phyloP scores from a whole-genome alignment of 1,140 invertebrate genomes.

The Pseudomyrmex pallidus region DNA sequence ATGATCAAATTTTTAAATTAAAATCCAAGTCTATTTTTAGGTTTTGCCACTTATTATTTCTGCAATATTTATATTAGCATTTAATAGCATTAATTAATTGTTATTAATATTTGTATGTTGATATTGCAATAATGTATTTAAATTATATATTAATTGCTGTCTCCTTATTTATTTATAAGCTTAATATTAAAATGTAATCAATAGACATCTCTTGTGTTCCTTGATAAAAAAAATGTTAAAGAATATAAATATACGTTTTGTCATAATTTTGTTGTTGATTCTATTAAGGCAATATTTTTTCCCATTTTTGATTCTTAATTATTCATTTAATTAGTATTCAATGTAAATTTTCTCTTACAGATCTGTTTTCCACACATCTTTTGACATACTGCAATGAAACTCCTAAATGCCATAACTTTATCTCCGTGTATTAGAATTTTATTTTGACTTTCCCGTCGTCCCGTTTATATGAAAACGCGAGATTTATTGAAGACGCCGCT shows the following conservation, averaged over 20 bases:
- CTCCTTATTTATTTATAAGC: constrained; percentile 23
- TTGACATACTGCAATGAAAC: neutral
- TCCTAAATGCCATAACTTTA: neutral
- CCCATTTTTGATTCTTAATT: too few relatives aligned
- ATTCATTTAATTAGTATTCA: neutral
- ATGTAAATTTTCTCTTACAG: neutral
- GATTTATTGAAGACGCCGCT: constrained; percentile 46
- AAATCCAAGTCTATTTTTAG: constrained; percentile 9
- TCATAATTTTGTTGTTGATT: constrained; percentile 41
- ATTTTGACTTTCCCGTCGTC: neutral
- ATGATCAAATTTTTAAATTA: constrained; percentile 23
- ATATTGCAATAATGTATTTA: neutral
- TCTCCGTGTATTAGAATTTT: constrained; percentile 9
- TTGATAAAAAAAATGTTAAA: constrained; percentile 30
- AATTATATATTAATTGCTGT: constrained; percentile 10
- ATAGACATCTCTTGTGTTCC: neutral
- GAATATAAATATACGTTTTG: neutral
- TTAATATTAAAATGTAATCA: constrained; percentile 27
- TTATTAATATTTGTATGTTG: neutral
- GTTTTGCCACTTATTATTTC: neutral
- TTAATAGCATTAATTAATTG: neutral
- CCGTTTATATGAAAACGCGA: constrained; percentile 38
- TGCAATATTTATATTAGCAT: constrained; percentile 16
- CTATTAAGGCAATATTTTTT: constrained; percentile 5
- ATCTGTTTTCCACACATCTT: neutral